Evolutionary conservation across 2,888 invertebrate species (phyloP), one percentile per base, ranked within the genome.

Genomic region (Apeira syringaria): DNA sequence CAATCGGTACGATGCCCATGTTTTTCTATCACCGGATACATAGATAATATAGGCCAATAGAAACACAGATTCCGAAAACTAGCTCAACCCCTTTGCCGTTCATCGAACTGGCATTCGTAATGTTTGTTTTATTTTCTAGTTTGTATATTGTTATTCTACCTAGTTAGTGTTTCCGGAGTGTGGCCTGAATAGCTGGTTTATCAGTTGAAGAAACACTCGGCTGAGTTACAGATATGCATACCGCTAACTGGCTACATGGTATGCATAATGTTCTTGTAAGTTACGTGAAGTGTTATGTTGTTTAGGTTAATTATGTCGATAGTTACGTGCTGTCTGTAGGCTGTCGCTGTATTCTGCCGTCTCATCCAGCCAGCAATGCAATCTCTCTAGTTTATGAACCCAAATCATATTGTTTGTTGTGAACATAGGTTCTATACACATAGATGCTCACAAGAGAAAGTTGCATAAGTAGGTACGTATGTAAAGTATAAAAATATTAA

Each of bases 131-230:
- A 29, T 34, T 34, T 33, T 6, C 33, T 24, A 40, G 41, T 31
- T 31, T 20, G 42, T 43, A 22, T 36, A 36, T 43, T 32, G 42
- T 43, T 43, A 43, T 32, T 43, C 18, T 20, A 36, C 20, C 20
- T 37, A 37, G 38, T 44, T 44, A 30, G 45, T 35, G 45, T 35
- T 45, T 45, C 45, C 45, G 45, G 11, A 22, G 27, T 29, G 24
- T 29, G 38, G 18, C 39, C 34, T 39, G 34, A 34, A 39, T 45
- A 45, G 37, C 20, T 35, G 11, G 10, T 45, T 45, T 45, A 45
- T 45, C 45, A 45, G 44, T 28, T 7, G 13, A 27, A 38, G 33
- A 44, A 38, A 45, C 38, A 37, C 5, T 29, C 17, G 9, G 25
- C 26, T 29, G 44, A 11, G 25, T 11, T 28, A 20, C 29, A 28